phyloP scores from a whole-genome alignment of 2,797 vertebrate genomes.

The Diplodus puntazzo region DNA sequence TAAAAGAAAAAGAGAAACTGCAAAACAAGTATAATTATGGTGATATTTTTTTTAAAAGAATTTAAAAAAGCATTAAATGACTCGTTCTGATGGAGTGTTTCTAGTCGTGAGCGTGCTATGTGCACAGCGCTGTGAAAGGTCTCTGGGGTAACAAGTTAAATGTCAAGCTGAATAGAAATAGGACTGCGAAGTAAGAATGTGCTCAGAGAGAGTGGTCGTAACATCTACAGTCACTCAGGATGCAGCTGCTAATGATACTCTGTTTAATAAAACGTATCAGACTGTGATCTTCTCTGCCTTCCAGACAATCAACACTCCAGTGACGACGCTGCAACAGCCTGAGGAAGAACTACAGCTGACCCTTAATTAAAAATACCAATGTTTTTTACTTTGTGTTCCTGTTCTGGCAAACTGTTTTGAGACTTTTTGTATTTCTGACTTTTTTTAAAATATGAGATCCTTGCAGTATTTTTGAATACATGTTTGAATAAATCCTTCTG shows the following conservation, averaged over 20 bases:
- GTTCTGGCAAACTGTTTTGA: conserved; percentile 21
- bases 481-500: conserved; percentile 45
- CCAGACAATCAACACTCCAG: conserved; percentile 56
- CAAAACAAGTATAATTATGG: neutral
- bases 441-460: conserved; percentile 23
- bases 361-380: conserved; percentile 7
- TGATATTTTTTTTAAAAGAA: neutral
- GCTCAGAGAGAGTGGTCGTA: neutral
- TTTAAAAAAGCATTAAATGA: neutral
- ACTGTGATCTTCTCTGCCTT: conserved; percentile 43
- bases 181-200: conserved; percentile 27
- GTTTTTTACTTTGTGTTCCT: conserved; percentile 21
- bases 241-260: conserved; percentile 2
- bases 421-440: conserved; percentile 25
- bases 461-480: conserved; percentile 57
- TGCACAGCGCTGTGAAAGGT: conserved; percentile 7
- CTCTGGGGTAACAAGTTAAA: conserved; percentile 26
- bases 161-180: conserved; percentile 39
- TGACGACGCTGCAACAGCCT: conserved; percentile 23
- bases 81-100: conserved; percentile 6
- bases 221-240: conserved; percentile 14
- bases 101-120: neutral
- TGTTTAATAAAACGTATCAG: conserved; percentile 32
- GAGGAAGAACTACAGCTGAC: conserved; percentile 11
- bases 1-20: neutral